Evolutionary conservation across 2,888 invertebrate species (phyloP), one percentile per base, ranked within the genome.

Genomic region (Plagodis pulveraria): DNA sequence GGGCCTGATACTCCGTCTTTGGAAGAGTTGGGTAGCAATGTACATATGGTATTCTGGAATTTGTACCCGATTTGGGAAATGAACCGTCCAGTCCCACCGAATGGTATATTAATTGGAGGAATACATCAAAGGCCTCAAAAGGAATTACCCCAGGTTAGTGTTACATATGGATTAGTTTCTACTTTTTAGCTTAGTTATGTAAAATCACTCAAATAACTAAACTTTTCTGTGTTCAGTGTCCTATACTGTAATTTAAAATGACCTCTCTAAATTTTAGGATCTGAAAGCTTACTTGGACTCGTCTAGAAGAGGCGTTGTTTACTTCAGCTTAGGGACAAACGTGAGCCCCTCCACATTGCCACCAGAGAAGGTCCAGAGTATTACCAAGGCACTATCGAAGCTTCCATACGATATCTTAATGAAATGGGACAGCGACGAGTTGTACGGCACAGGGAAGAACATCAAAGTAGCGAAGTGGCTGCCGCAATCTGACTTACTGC

Each of bases 281-380:
- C 63, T 91, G 0, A 76, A 87, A 69, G 56, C 66, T 0, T 87
- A 81, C 60, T 63, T 91, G 6, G 86, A 89, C 58, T 75, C 76
- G 0, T 86, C 90, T 5, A 74, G 77, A 36, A 69, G 83, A 34
- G 92, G 91, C 0, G 86, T 89, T 0, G 82, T 93, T 32, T 89
- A 86, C 63, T 78, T 93, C 43, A 91, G 91, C 69, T 80, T 91
- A 60, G 93, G 91, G 0, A 84, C 89, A 2, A 87, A 86, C 35
- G 77, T 86, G 0, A 72, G 75, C 40, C 77, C 84, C 0, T 75
- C 80, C 0, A 33, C 73, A 0, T 63, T 92, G 42, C 77, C 87
- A 4, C 62, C 71, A n/a, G 73, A 84, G 47, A 81, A 68, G 50
- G 65, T 83, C 5, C 66, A 77, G 41, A 65, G 70, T 0, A 66